Base-by-base conservation (phyloP, 2,888 invertebrate species). In the Crocallis elinguaria region DNA sequence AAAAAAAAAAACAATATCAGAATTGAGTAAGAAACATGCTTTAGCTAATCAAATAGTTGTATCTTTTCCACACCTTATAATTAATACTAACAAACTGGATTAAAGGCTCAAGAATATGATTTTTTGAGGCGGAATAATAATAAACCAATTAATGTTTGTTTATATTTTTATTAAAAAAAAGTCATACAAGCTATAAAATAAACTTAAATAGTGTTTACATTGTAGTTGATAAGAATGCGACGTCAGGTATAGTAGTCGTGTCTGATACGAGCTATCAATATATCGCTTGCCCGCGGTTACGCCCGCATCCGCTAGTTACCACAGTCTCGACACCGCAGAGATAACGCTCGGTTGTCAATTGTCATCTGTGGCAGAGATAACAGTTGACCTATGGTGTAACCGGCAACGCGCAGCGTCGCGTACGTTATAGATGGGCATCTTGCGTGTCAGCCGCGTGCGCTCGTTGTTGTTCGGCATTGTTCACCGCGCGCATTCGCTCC, bases 401-500 rank as follows among this genome's bases (percentile, higher is more conserved):
- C 39, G 55, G 66, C 68, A 65, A 55, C 49, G 53, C 42, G 65
- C 11, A 25, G 23, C 11, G 12, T 3, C 4, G 16, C 62, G 62
- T 67, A 69, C 72, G 68, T 51, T 60, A 57, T 52, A 60, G 66
- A 71, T 73, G 62, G 76, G 76, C 77, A 77, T 77, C 70, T 63
- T 54, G 58, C 57, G 62, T 64, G 56, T 61, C 57, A 64, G 55
- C 67, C 66, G 67, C 64, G 57, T 66, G 69, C 67, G 59, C 60
- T 46, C 36, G 65, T 67, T 63, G 63, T 66, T 64, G 62, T 62
- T 60, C 68, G 69, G 74, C 77, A 85, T 84, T 86, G 86, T 86
- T 82, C 79, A 69, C 68, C 71, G 75, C 70, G 77, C 81, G 73
- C 77, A 75, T 76, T 74, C 77, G 88, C 74, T 84, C 91, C 73